phyloP scores from a whole-genome alignment of 2,113 vertebrate species.

The Alectura lathami region DNA sequence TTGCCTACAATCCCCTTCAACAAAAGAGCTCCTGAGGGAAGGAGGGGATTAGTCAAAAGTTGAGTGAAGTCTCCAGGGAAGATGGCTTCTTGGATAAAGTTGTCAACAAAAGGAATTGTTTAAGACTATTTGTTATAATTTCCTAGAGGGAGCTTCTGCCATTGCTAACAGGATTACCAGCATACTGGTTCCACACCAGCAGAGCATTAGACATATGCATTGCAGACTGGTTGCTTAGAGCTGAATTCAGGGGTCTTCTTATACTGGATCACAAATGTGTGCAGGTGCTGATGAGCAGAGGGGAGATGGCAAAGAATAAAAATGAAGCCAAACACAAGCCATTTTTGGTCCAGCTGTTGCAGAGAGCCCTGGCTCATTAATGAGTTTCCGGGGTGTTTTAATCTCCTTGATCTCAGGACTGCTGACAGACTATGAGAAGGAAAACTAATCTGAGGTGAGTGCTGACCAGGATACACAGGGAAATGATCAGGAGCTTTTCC shows the following conservation, averaged over 20 bases:
- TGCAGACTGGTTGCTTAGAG: conserved; percentile 51
- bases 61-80: conserved; percentile 72
- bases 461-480: background rate
- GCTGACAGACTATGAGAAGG: conserved; percentile 26
- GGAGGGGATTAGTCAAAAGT: conserved; percentile 72
- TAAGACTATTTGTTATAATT: conserved; percentile 69
- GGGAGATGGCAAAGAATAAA: conserved; percentile 22
- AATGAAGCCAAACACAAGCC: background rate
- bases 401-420: conserved; percentile 31
- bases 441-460: conserved; percentile 26
- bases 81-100: conserved; percentile 74
- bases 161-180: conserved; percentile 66
- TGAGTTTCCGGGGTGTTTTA: conserved; percentile 22
- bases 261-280: conserved; percentile 19
- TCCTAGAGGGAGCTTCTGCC: conserved; percentile 59
- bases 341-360: conserved; percentile 46
- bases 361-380: background rate
- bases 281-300: conserved; percentile 46
- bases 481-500: background rate
- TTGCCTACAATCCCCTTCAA: conserved; percentile 63
- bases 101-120: conserved; percentile 75
- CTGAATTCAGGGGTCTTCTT: conserved; percentile 49
- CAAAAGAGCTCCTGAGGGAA: conserved; percentile 72
- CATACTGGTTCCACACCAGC: conserved; percentile 50
- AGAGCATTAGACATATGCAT: conserved; percentile 47